Evolutionary conservation across 92 coral and sea anemone genomes (phyloP), one percentile per base, ranked within the genome.

Genomic region (Blastomussa wellsi): DNA sequence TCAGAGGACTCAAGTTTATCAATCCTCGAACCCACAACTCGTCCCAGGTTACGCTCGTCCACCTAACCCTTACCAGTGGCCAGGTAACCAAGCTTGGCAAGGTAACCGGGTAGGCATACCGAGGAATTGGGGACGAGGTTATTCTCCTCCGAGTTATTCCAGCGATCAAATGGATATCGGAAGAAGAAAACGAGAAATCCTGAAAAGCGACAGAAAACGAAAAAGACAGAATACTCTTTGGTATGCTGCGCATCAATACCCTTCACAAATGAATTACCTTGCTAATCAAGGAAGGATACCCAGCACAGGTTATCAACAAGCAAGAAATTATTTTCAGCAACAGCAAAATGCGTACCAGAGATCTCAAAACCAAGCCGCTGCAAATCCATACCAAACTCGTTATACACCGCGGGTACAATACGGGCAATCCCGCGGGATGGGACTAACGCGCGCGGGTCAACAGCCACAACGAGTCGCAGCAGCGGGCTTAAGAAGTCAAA

Each of bases 221-320:
- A 90, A 90, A 79, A 72, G 94, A 31, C 93, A 94, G 60, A 90
- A 88, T 59, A 10, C 84, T 60, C 81, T 92, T 22, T 94, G 95
- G 98, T 94, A 92, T 84, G 83, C 88, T 28, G 2, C 76, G 0
- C 76, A 64, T 29, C 77, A 49, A 16, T 48, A 64, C 19, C 83
- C 77, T 20, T 47, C 79, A 13, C 75, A 19, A 39, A 44, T 72
- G 15, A 83, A 64, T 39, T 41, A 60, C 80, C 74, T 17, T 20
- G 62, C 49, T 2, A 83, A 60, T 60, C 87, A 16, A 64, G 80
- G 87, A 24, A 7, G 71, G 36, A 41, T 70, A 14, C 89, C 81
- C 55, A 76, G 84, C 17, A 55, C 72, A 74, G 49, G 57, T 41
- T 55, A 64, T 47, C 84, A 39, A n/a, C 80, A 64, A 20, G 22